Conservation (phyloP, 2,888 invertebrate genomes). For the Archips crataeganus region DNA sequence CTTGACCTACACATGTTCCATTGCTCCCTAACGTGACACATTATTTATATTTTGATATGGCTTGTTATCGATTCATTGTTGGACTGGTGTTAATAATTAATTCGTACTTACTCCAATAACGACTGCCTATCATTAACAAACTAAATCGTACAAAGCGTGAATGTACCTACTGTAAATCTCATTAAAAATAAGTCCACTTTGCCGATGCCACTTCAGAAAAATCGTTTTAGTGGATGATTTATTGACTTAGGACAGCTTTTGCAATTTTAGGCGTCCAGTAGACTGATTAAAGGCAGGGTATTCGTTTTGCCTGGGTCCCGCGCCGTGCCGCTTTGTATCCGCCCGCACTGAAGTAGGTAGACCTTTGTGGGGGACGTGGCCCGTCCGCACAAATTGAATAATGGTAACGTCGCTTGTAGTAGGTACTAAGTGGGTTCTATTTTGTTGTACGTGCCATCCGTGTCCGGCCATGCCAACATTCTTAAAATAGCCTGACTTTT, state of each 20-base stretch:
- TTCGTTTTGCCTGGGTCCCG: constrained; percentile 44
- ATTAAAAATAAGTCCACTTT: not conserved
- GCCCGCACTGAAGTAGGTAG: constrained; percentile 51
- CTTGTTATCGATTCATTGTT: constrained; percentile 31
- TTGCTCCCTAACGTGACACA: constrained; percentile 34
- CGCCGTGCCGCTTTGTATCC: constrained; percentile 49
- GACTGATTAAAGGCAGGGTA: constrained; percentile 33
- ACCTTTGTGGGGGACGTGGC: constrained; percentile 62
- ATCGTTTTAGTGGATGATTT: constrained; percentile 1
- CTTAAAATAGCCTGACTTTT: constrained; percentile 33
- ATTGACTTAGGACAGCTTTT: constrained; percentile 23
- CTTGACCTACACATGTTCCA: constrained; percentile 56
- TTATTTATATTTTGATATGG: constrained; percentile 25
- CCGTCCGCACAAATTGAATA: constrained; percentile 76
- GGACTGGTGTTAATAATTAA: constrained; percentile 22
- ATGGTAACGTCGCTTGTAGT: constrained; percentile 69
- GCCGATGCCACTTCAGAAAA: not conserved
- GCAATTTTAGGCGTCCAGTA: constrained; percentile 3
- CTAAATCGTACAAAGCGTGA: not conserved
- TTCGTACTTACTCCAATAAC: constrained; percentile 2
- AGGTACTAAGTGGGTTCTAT: constrained; percentile 74
- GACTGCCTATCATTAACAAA: not conserved
- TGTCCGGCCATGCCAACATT: constrained; percentile 45
- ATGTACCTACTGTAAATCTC: not conserved
- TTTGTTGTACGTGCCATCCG: constrained; percentile 68